phyloP scores from a whole-genome alignment of 2,113 vertebrate genomes.

The Macaca nemestrina region DNA sequence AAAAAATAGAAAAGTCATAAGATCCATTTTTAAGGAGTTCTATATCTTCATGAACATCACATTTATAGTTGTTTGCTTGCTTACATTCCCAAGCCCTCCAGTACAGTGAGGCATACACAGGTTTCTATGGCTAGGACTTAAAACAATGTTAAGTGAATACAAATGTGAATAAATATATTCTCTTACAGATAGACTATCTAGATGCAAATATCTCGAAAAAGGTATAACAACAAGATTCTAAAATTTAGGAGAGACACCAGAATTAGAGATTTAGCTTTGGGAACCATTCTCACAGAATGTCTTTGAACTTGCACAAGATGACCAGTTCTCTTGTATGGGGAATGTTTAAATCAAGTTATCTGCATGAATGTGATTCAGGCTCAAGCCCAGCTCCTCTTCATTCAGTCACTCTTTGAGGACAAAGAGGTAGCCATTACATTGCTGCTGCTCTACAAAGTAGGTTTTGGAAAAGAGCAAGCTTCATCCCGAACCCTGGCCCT shows the following conservation, averaged over 20 bases:
- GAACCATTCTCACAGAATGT: neutral
- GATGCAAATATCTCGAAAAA: neutral
- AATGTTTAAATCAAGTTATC: neutral
- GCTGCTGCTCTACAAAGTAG: neutral
- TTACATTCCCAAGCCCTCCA: neutral
- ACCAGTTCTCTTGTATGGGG: neutral
- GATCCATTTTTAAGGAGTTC: neutral
- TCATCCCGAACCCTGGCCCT: neutral
- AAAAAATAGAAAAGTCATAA: neutral
- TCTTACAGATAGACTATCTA: neutral
- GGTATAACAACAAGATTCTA: neutral
- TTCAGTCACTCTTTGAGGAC: neutral
- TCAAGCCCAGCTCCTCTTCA: neutral
- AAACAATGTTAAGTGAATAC: neutral
- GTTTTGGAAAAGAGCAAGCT: neutral
- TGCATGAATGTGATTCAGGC: neutral
- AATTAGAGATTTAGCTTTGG: neutral
- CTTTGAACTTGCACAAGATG: fast-evolving
- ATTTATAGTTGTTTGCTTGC: neutral
- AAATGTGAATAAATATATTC: neutral
- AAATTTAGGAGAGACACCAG: neutral
- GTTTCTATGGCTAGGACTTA: neutral
- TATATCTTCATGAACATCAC: neutral
- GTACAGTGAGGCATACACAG: neutral
- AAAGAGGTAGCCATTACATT: neutral